These are phyloP conservation scores for Epistrophella euchroma DNA, from an alignment of 2,888 invertebrate species.

Conservation along the genomic window DNA sequence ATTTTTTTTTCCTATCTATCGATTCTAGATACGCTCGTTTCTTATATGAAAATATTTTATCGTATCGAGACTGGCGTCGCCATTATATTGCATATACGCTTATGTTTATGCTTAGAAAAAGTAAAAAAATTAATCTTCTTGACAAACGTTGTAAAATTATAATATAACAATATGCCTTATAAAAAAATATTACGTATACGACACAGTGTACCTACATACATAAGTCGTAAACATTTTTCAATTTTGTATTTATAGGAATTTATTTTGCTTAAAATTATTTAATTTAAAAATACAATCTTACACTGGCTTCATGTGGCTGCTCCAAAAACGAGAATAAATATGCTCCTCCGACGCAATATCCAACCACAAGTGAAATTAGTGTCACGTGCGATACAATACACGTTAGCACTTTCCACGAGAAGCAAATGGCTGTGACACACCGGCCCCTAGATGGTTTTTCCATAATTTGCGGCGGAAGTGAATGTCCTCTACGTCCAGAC, in stretches of 20 bases:
- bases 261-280: too few species aligned
- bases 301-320: constrained; percentile 89
- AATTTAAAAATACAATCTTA: constrained; percentile 81
- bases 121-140: too few species aligned
- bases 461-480: constrained; percentile 81
- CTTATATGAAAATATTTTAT: too few species aligned
- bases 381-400: constrained; percentile 95
- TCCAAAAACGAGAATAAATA: constrained; percentile 92
- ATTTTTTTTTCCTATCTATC: too few species aligned
- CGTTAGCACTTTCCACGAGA: constrained; percentile 91
- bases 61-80: too few species aligned
- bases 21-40: too few species aligned
- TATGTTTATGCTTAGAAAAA: too few species aligned
- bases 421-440: constrained; percentile 82
- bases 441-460: constrained; percentile 81
- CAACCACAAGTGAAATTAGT: constrained; percentile 93
- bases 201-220: not conserved
- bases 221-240: not conserved
- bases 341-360: constrained; percentile 95
- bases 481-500: constrained; percentile 82
- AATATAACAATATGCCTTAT: too few species aligned
- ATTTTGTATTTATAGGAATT: not conserved
- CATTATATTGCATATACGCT: too few species aligned
- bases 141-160: too few species aligned
- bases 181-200: not conserved